These are phyloP conservation scores for Cryptosula pallasiana DNA, from an alignment of 2,888 invertebrate species.

Conservation along the genomic window DNA sequence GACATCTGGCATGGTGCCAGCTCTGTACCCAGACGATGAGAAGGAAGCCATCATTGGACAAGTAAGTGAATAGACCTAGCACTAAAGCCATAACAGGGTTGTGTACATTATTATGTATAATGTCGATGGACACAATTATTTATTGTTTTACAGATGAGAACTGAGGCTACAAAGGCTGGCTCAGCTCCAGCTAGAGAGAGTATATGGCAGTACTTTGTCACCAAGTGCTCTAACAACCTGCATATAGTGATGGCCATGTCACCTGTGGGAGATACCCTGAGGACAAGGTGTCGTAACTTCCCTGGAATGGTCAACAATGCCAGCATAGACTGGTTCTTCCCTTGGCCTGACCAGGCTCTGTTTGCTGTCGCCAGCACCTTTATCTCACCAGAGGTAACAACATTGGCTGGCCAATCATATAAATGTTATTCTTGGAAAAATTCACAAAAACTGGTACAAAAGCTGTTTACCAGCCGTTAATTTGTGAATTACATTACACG, in stretches of 20 bases:
- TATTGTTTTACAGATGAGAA: constrained; percentile 57
- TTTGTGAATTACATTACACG: too few species aligned
- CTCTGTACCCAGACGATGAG: constrained; percentile 81
- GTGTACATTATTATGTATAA: too few species aligned
- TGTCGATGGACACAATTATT: not conserved
- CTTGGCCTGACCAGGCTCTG: constrained; percentile 86
- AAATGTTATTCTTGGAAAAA: too few species aligned
- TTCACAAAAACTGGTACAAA: too few species aligned
- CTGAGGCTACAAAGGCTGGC: constrained; percentile 67
- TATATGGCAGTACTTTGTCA: constrained; percentile 79
- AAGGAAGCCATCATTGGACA: constrained; percentile 72
- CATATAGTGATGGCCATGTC: constrained; percentile 89
- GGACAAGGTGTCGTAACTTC: constrained; percentile 80
- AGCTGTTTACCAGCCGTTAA: too few species aligned
- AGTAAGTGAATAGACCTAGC: constrained; percentile 35
- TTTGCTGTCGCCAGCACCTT: constrained; percentile 80
- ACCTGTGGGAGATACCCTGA: constrained; percentile 71
- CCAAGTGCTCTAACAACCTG: constrained; percentile 72
- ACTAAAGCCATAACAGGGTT: too few species aligned
- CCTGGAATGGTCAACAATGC: constrained; percentile 88
- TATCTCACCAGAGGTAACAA: constrained; percentile 68
- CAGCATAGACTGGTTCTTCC: constrained; percentile 87
- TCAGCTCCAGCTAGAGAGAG: constrained; percentile 71
- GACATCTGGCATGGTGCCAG: constrained; percentile 80
- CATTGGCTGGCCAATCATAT: too few species aligned